Evolutionary conservation across 2,888 invertebrate genomes (phyloP).

Genomic region (Thera britannica): DNA sequence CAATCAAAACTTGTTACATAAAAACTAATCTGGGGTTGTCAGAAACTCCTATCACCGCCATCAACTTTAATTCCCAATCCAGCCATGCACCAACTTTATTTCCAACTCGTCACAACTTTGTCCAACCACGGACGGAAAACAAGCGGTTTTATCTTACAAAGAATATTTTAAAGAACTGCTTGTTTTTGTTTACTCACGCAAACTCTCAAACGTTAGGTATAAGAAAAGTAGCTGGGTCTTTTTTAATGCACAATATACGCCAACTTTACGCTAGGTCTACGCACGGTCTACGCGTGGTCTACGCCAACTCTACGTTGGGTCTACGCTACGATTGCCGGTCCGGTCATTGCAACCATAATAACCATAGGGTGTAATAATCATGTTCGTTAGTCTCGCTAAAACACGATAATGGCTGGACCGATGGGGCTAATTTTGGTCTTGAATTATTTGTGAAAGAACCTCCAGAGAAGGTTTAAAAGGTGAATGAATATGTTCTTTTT

Average conservation of each 20-base stretch:
- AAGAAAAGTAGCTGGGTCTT: too few relatives aligned
- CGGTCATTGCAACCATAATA: too few relatives aligned
- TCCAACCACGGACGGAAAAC: slow-evolving; percentile 7
- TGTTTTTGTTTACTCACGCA: not conserved
- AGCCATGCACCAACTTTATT: slow-evolving; percentile 28
- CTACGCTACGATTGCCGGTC: not conserved
- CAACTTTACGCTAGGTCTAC: not conserved
- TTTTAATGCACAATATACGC: not conserved
- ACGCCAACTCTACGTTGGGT: slow-evolving; percentile 3
- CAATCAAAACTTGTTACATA: slow-evolving; percentile 20
- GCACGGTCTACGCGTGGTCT: not conserved
- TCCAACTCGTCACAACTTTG: slow-evolving; percentile 35
- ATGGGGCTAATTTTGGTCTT: too few relatives aligned
- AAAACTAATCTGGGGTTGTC: slow-evolving; percentile 26
- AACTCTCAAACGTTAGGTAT: not conserved
- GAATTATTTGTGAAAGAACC: too few relatives aligned
- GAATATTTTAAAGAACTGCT: not conserved
- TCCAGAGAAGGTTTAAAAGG: too few relatives aligned
- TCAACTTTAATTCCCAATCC: slow-evolving; percentile 37
- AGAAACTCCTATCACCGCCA: slow-evolving; percentile 36
- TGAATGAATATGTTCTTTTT: too few relatives aligned
- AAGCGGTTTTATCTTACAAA: slow-evolving; percentile 6
- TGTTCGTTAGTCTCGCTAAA: too few relatives aligned
- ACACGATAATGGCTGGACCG: too few relatives aligned
- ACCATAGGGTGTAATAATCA: too few relatives aligned